phyloP scores from a whole-genome alignment of 2,797 vertebrate species.

The Anisognathus igniventris region DNA sequence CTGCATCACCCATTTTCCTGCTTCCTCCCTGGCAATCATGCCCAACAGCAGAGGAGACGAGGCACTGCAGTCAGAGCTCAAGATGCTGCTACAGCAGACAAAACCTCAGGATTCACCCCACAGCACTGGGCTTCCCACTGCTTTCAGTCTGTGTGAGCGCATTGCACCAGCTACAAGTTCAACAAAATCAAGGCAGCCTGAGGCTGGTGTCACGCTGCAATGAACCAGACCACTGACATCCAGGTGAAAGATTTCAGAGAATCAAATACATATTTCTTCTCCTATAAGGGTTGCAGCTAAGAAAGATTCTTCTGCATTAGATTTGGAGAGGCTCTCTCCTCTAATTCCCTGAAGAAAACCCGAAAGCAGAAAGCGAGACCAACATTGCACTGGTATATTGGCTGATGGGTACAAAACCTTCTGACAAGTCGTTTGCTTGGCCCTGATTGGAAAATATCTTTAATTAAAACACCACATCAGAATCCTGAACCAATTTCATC shows the following conservation, averaged over 20 bases:
- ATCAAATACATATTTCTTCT: background rate
- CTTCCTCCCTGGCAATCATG: background rate
- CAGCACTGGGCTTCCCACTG: background rate
- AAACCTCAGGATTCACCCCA: background rate
- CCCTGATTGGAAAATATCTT: conserved; percentile 74
- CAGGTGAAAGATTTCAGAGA: background rate
- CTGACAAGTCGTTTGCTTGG: conserved; percentile 50
- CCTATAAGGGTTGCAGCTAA: background rate
- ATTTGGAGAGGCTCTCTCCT: background rate
- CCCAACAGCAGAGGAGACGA: background rate
- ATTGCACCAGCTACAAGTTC: background rate
- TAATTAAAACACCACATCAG: conserved; percentile 77
- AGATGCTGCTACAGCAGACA: background rate
- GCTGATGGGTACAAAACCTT: conserved; percentile 51
- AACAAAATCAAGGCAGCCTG: background rate
- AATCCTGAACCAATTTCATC: conserved; percentile 70
- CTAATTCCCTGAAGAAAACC: background rate
- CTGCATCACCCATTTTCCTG: background rate
- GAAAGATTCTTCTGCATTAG: background rate
- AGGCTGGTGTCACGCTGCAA: accelerated
- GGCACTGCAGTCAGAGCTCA: background rate
- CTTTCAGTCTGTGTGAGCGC: background rate
- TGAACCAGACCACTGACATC: background rate
- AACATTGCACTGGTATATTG: background rate
- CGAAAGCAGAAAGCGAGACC: background rate